Conservation (phyloP, 1,140 invertebrate genomes). For the Aphidius ervi region DNA sequence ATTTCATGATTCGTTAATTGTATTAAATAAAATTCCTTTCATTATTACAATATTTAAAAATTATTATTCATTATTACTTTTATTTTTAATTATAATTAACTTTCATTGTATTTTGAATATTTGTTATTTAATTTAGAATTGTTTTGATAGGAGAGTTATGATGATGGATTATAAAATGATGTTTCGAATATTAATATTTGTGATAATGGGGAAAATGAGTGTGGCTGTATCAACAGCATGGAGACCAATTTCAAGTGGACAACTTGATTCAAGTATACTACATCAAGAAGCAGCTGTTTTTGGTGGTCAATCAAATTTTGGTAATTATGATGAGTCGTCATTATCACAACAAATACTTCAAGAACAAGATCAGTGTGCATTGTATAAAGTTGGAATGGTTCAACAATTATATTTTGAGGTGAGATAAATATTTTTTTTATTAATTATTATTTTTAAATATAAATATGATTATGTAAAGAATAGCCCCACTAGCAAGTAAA, state of each 20-base stretch:
- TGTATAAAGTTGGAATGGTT: constrained; percentile 64
- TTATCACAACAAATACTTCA: constrained; percentile 30
- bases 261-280: constrained; percentile 30
- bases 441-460: no score
- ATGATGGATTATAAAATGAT: constrained; percentile 27
- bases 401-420: constrained; percentile 67
- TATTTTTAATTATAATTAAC: background rate
- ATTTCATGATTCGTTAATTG: no score
- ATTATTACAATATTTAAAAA: background rate
- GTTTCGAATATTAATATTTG: constrained; percentile 20
- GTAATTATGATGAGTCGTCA: constrained; percentile 25
- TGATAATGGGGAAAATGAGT: constrained; percentile 16
- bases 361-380: constrained; percentile 56
- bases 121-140: background rate
- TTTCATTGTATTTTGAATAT: background rate
- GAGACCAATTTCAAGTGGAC: constrained; percentile 34
- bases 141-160: constrained; percentile 18
- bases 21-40: no score
- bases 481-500: no score
- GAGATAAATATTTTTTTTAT: constrained; percentile 1
- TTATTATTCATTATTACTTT: background rate
- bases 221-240: constrained; percentile 34
- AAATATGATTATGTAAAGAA: no score
- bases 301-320: constrained; percentile 22
- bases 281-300: constrained; percentile 34